These are phyloP conservation scores for Epizoanthus illoricatus DNA, from an alignment of 92 coral and sea anemone species.

Conservation along the genomic window DNA sequence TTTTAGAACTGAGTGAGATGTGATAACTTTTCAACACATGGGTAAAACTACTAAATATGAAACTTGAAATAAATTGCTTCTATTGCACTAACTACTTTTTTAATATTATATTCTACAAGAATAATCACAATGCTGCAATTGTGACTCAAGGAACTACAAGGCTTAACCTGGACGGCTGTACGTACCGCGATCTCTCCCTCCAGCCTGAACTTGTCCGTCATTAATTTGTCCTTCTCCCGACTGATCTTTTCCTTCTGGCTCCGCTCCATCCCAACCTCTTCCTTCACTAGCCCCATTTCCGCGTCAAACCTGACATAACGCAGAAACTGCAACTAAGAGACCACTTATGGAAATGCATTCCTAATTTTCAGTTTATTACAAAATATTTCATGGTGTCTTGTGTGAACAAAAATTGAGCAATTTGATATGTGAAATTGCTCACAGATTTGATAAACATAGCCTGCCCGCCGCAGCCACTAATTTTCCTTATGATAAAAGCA, in stretches of 20 bases:
- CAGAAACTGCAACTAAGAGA: not conserved
- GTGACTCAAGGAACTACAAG: not conserved
- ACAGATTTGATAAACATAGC: too few species aligned
- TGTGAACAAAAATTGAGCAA: not conserved
- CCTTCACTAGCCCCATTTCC: constrained; percentile 74
- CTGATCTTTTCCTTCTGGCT: constrained; percentile 76
- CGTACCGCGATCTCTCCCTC: constrained; percentile 79
- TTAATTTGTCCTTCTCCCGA: constrained; percentile 83
- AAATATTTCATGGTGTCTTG: not conserved
- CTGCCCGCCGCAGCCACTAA: too few species aligned
- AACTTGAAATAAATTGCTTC: too few species aligned
- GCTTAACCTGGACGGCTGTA: not conserved
- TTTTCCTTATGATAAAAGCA: too few species aligned
- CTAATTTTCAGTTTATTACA: not conserved
- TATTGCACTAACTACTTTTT: too few species aligned
- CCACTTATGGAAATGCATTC: constrained; percentile 4
- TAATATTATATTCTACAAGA: too few species aligned
- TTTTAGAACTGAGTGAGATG: too few species aligned
- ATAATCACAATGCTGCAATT: not conserved
- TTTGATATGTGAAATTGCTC: too few species aligned
- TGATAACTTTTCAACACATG: too few species aligned
- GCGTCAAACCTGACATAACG: constrained; percentile 74
- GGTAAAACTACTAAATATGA: too few species aligned
- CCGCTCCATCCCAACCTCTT: constrained; percentile 74
- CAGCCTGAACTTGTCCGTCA: constrained; percentile 76